Conservation (phyloP, 2,113 vertebrate genomes). For the Eulemur rufifrons region DNA sequence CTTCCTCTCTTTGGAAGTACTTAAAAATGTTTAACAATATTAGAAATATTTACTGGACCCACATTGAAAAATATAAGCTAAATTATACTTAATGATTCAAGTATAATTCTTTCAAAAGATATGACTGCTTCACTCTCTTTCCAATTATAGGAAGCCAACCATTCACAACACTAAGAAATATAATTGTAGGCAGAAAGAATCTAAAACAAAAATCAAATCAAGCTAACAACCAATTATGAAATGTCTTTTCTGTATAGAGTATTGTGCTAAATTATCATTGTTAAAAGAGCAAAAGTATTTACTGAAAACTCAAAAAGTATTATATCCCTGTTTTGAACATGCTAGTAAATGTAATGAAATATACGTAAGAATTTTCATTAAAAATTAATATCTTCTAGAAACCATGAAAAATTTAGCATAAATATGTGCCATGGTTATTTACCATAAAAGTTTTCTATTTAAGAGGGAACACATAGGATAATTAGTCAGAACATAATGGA, state of each 20-base stretch:
- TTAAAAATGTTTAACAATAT: slow-evolving; percentile 71
- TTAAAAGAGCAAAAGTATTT: neutral
- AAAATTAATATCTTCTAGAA: neutral
- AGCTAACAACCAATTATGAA: neutral
- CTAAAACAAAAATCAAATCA: neutral
- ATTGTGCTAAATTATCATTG: neutral
- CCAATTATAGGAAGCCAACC: neutral
- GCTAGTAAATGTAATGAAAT: neutral
- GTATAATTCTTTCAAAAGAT: slow-evolving; percentile 30
- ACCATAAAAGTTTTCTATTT: neutral
- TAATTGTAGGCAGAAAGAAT: neutral
- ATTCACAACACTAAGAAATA: neutral
- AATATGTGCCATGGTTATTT: neutral
- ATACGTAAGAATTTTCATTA: neutral
- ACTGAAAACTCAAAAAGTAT: neutral
- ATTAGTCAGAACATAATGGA: neutral
- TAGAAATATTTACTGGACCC: slow-evolving; percentile 63
- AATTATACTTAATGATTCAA: slow-evolving; percentile 35
- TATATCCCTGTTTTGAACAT: neutral
- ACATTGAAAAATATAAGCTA: slow-evolving; percentile 52
- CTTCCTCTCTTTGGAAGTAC: slow-evolving; percentile 62
- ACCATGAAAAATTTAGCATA: neutral
- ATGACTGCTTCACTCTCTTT: neutral
- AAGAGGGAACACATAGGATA: neutral
- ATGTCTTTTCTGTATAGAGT: neutral